Base-by-base conservation (phyloP, 1,140 invertebrate genomes). In the Asobara japonica region DNA sequence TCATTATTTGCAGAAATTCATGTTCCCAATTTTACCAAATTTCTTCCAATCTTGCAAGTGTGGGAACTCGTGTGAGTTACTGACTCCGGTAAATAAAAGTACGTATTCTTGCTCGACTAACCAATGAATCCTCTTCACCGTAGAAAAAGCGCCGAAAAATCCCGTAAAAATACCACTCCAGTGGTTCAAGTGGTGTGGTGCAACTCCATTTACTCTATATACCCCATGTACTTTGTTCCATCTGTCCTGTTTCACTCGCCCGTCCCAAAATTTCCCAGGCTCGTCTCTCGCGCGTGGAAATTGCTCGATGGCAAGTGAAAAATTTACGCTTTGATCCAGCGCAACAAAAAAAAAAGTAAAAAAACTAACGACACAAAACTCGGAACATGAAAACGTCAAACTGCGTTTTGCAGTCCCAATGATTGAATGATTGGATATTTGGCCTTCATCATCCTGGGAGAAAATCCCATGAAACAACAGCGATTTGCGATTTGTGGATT, bases 61-160 rank as follows among this genome's bases (percentile, higher is more conserved):
- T 30, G 31, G 25, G 13, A 22, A n/a, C 27, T 25, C 18, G 13
- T 60, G 29, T 72, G 41, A 67, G 56, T 73, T 73, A 69, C 56
- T 33, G 36, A 20, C 31, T 31, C 20, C 22, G 70, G 62, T 74
- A 74, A 74, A 74, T 74, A 74, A 70, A 74, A 74, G 72, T 62
- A 56, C 51, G n/a, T 33, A 69, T 62, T 66, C 68, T 66, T 69
- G 38, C 36, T 41, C 60, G 20, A 36, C 41, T 74, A 71, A 73
- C 78, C 79, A 80, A 79, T 80, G 78, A 79, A 82, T 79, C 75
- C 72, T 61, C 69, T 61, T 74, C 72, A 29, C 22, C 51, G 64
- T 56, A 65, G 48, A 62, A 72, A 76, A 79, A 75, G n/a, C n/a
- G n/a, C n/a, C n/a, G 74, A 70, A 71, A 64, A 74, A 75, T 75